Evolutionary conservation across 2,888 invertebrate species (phyloP).

Genomic region (Mantis religiosa): DNA sequence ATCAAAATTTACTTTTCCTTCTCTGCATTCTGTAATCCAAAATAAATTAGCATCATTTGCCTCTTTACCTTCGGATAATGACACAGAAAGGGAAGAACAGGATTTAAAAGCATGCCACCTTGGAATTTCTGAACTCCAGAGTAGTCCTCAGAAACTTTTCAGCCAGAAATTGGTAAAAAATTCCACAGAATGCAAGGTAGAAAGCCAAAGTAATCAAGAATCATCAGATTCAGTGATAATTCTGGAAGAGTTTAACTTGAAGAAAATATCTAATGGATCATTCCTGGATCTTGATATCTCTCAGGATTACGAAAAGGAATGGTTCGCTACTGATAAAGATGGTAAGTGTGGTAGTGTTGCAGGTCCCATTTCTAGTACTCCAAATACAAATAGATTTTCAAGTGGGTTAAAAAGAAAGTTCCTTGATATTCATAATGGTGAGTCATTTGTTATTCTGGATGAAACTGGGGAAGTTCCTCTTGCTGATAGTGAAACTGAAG

Average conservation of each 20-base stretch:
- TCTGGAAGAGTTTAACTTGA: background rate
- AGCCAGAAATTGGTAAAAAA: background rate
- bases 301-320: background rate
- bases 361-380: background rate
- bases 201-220: background rate
- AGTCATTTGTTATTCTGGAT: background rate
- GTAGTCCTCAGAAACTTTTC: background rate
- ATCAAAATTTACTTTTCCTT: background rate
- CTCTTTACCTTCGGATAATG: background rate
- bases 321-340: background rate
- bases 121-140: background rate
- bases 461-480: background rate
- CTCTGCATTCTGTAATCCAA: background rate
- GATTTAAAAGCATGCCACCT: background rate
- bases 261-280: background rate
- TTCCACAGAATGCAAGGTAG: too few relatives aligned
- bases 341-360: background rate
- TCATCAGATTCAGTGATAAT: background rate
- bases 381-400: background rate
- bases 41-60: background rate
- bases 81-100: background rate
- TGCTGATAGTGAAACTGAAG: background rate
- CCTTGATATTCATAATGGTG: background rate
- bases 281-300: background rate
- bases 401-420: background rate